These are phyloP conservation scores for Calosoma granatense DNA, from an alignment of 1,140 invertebrate genomes.

Conservation along the genomic window DNA sequence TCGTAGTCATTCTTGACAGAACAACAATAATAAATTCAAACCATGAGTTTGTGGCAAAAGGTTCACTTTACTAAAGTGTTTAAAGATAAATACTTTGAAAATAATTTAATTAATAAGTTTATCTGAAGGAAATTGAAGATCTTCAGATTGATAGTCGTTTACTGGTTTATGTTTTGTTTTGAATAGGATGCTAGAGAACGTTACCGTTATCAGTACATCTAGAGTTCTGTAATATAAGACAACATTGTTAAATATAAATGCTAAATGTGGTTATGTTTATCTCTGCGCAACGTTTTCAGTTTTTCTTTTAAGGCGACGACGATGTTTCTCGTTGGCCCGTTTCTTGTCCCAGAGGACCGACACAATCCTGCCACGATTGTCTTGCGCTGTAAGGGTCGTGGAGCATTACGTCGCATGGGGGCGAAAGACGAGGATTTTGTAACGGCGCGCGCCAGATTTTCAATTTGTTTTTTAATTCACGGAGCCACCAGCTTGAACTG, in stretches of 20 bases:
- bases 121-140: no score
- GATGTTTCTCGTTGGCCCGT: not conserved
- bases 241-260: not conserved
- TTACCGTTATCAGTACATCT: no score
- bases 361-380: conserved; percentile 4
- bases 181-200: no score
- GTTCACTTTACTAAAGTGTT: no score
- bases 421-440: not conserved
- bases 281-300: not conserved
- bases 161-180: no score
- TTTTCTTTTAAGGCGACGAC: not conserved
- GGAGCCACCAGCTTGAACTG: not conserved
- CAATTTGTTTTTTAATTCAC: conserved; percentile 7
- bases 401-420: no score
- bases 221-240: not conserved
- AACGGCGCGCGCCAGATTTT: conserved; percentile 8
- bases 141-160: no score
- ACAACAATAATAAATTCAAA: not conserved
- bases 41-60: no score
- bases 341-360: not conserved
- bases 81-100: no score
- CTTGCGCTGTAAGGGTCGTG: not conserved
- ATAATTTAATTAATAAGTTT: no score
- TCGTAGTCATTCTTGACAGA: not conserved
- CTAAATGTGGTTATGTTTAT: conserved; percentile 4